Conservation (phyloP, 2,113 vertebrate genomes). For the Labeo rohita region DNA sequence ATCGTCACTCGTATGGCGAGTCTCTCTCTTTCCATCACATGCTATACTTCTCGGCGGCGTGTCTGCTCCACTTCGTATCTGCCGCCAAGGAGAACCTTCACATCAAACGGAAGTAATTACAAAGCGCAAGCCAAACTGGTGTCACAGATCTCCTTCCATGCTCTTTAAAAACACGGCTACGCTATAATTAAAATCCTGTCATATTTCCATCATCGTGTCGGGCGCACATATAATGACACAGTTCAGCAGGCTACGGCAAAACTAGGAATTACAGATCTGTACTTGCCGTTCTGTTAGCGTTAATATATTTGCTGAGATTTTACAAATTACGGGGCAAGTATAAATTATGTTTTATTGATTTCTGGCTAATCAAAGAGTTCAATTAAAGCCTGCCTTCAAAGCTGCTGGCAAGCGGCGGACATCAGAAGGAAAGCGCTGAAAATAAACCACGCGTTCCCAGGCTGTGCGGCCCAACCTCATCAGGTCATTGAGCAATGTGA, state of each 20-base stretch:
- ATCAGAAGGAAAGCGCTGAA: slow-evolving; percentile 54
- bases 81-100: slow-evolving; percentile 70
- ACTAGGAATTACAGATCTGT: slow-evolving; percentile 77
- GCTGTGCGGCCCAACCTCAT: slow-evolving; percentile 19
- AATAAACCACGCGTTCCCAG: slow-evolving; percentile 67
- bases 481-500: slow-evolving; percentile 8
- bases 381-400: slow-evolving; percentile 69
- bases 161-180: slow-evolving; percentile 73
- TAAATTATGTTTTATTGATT: slow-evolving; percentile 75
- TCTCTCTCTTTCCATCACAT: slow-evolving; percentile 71
- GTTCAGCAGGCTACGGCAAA: slow-evolving; percentile 71
- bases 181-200: slow-evolving; percentile 77
- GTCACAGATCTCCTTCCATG: slow-evolving; percentile 74
- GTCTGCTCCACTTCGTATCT: slow-evolving; percentile 51
- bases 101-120: slow-evolving; percentile 78
- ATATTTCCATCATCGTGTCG: slow-evolving; percentile 76
- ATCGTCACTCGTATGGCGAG: slow-evolving; percentile 72
- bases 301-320: slow-evolving; percentile 66
- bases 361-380: slow-evolving; percentile 73
- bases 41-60: slow-evolving; percentile 56
- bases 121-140: slow-evolving; percentile 70
- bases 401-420: slow-evolving; percentile 60
- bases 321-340: slow-evolving; percentile 67
- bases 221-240: slow-evolving; percentile 76
- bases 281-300: slow-evolving; percentile 67